Evolutionary conservation across 2,113 vertebrate species (phyloP).

Genomic region (Dendropsophus ebraccatus): DNA sequence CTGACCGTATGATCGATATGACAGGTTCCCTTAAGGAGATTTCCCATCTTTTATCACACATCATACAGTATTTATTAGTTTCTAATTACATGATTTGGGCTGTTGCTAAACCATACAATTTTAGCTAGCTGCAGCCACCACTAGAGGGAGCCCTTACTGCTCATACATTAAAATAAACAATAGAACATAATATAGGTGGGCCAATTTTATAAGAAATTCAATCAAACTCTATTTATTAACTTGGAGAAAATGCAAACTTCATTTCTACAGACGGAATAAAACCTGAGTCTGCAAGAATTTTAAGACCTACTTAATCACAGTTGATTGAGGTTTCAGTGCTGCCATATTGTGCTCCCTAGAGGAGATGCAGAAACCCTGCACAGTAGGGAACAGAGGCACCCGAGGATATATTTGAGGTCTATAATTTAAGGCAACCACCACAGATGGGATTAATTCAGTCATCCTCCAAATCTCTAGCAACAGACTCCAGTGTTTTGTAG

Average conservation of each 20-base stretch:
- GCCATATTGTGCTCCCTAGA: slow-evolving; percentile 5
- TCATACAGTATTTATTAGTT: too few relatives aligned
- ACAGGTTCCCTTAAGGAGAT: too few relatives aligned
- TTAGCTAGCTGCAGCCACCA: neutral
- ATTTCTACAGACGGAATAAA: neutral
- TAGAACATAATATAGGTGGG: neutral
- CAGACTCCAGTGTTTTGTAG: slow-evolving; percentile 40
- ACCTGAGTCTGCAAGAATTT: neutral
- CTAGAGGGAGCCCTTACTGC: neutral
- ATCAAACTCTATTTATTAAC: neutral
- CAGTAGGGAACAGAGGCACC: neutral
- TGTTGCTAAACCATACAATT: neutral
- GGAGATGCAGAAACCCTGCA: neutral
- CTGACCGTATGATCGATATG: too few relatives aligned
- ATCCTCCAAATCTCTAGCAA: slow-evolving; percentile 34
- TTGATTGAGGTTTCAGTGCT: neutral
- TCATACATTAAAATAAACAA: neutral
- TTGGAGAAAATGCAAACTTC: neutral
- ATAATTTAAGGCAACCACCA: slow-evolving; percentile 24
- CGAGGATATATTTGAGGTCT: slow-evolving; percentile 14
- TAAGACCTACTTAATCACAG: neutral
- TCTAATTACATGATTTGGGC: too few relatives aligned
- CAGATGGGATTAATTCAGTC: slow-evolving; percentile 42
- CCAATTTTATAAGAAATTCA: neutral
- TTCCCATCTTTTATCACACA: too few relatives aligned